Base-by-base conservation (phyloP, 1,140 invertebrate species). In the Cherax quadricarinatus region DNA sequence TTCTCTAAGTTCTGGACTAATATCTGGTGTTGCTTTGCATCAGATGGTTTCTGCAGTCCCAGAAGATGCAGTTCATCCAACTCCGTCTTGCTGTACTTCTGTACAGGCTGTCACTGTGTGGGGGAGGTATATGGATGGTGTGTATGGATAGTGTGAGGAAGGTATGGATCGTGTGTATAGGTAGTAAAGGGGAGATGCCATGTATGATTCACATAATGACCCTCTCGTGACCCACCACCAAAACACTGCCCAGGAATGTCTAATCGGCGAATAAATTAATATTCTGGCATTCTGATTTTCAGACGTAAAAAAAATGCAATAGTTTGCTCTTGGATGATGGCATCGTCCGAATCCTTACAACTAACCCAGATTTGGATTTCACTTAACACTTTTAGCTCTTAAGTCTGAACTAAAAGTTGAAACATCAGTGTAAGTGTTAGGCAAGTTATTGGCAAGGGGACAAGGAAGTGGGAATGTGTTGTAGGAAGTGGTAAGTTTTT, bases 211-310 rank as follows among this genome's bases (percentile, higher is more conserved):
- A 18, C 49, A 24, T 21, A 73, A 73, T n/a, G 12, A 41, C 49
- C 62, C 48, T 60, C 9, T 16, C 41, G 30, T 41, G 53, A 30
- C 18, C 30, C 53, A 84, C 53, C 82, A 57, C 18, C 53, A 24
- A 41, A 53, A 84, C 82, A 84, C 21, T 18, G 60, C 82, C 21
- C 24, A 18, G 78, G n/a, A 48, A 80, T 51, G 81, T 78, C 66
- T 84, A 60, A 84, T 82, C 80, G 80, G 62, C 30, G 81, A 51
- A 78, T 24, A 84, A 66, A 90, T 83, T 84, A 78, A 90, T 83
- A 90, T 75, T 84, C 60, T 66, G 82, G 88, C 85, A 90, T 90
- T 90, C 82, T 90, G 81, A 90, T 90, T 90, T 88, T 90, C 88
- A 90, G 88, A 84, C 85, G 88, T 91, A 85, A 91, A 85, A 24